A percentile compares a stretch with the other conserved stretches of the same genome.
Conservation (phyloP, 2,888 invertebrate species). For the Dioctria linearis region DNA sequence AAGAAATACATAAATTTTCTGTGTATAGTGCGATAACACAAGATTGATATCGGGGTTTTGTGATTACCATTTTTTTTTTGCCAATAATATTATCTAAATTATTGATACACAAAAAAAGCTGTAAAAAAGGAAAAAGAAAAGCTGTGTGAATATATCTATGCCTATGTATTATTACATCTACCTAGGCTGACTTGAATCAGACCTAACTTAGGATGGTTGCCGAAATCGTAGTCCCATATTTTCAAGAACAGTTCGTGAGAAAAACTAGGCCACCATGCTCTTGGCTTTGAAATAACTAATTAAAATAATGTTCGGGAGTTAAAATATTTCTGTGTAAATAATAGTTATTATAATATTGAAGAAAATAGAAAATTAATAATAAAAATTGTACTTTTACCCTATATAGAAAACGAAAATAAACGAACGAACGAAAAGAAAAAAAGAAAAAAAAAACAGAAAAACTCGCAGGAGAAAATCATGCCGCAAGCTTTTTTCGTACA, state of each 20-base stretch:
- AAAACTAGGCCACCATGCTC: constrained; percentile 48
- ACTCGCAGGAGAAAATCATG: constrained; percentile 29
- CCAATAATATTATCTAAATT: constrained; percentile 1
- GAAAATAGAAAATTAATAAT: constrained; percentile 42
- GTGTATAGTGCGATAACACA: too few relatives aligned
- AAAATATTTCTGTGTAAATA: constrained; percentile 27
- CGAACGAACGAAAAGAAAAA: background rate
- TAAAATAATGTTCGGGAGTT: constrained; percentile 16
- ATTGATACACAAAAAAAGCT: background rate
- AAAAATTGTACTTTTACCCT: background rate
- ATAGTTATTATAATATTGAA: constrained; percentile 15
- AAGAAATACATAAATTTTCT: too few relatives aligned
- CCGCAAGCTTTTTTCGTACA: constrained; percentile 50
- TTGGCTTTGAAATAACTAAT: constrained; percentile 42
- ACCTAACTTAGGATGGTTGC: constrained; percentile 22
- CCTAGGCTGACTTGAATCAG: background rate
- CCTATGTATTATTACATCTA: too few relatives aligned
- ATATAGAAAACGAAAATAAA: constrained; percentile 30
- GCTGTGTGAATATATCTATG: background rate
- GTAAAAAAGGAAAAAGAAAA: background rate
- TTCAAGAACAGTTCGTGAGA: constrained; percentile 38
- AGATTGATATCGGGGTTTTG: background rate
- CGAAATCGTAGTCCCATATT: constrained; percentile 40
- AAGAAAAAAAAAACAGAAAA: constrained; percentile 21
- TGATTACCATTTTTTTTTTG: too few relatives aligned